Conservation (phyloP, 2,797 vertebrate genomes). For the Hapalemur alaotrensis region DNA sequence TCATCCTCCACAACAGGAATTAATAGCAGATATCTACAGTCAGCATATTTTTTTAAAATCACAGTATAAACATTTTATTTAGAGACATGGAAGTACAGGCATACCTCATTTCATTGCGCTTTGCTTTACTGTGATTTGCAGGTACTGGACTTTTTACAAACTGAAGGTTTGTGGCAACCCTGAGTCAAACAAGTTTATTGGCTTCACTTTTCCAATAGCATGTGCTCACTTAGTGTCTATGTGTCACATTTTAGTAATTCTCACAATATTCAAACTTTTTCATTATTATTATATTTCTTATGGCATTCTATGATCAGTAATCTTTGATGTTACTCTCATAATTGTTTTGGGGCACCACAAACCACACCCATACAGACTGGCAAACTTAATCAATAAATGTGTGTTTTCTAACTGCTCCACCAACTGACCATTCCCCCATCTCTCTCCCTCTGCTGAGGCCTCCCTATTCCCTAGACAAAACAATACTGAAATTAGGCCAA, state of each 20-base stretch:
- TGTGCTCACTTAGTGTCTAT: not conserved
- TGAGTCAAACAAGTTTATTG: not conserved
- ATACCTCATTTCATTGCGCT: not conserved
- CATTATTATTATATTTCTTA: not conserved
- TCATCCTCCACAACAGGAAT: not conserved
- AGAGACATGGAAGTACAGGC: not conserved
- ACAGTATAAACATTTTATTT: not conserved
- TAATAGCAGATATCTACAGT: not conserved
- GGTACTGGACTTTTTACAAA: not conserved
- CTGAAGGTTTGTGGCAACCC: not conserved
- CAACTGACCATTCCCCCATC: too few species aligned
- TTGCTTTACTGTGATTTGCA: not conserved
- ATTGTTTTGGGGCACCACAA: not conserved
- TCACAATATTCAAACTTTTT: not conserved
- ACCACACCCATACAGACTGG: not conserved
- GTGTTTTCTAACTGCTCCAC: not conserved
- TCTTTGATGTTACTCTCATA: not conserved
- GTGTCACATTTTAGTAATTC: not conserved
- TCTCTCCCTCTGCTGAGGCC: not conserved
- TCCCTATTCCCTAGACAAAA: not conserved
- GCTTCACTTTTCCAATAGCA: not conserved
- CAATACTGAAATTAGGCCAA: not conserved
- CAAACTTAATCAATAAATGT: not conserved
- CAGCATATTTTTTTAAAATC: not conserved
- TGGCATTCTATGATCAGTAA: not conserved